Evolutionary conservation across 2,888 invertebrate species (phyloP), one percentile per base, ranked within the genome.

Genomic region (Piscicola geometra): DNA sequence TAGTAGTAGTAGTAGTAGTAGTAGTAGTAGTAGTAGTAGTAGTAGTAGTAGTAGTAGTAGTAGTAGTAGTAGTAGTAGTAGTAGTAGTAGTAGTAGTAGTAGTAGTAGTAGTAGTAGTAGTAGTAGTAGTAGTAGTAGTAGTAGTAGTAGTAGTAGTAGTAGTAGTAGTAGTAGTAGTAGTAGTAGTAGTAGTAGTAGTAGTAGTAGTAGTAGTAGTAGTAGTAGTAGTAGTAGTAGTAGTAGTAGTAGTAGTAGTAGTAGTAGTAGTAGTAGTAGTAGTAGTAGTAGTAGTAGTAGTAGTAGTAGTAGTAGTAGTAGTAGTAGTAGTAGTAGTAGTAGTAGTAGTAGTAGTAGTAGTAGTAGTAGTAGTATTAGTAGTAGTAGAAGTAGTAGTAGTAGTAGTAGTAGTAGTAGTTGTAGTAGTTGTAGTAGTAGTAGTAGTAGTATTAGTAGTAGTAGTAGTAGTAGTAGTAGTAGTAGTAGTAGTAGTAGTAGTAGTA

Each of bases 161-260:
- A 32, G 74, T 75, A 75, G 75, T 75, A 75, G 76, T 33, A 77
- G 84, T 73, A 82, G 70, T 82, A 35, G 86, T 87, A 79, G 86
- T 15, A 80, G 80, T 60, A 81, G 78, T 79, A 81, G 50, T 82
- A 21, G 75, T 73, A 32, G 79, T 73, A 33, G 70, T 77, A 81
- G 18, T 81, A 79, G 71, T 85, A 84, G 79, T 85, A 84, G 80
- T 85, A 85, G 78, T 84, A 81, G 87, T 85, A 18, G 78, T 47
- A 41, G 83, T 83, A 71, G 81, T 47, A 12, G 50, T 76, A 18
- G 36, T 47, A 18, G 75, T 36, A 21, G 1, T 71, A 35, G 73
- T 78, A 5, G 79, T 74, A 47, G 87, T 86, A 15, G 52, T 52
- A 52, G 52, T 52, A 52, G 87, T 86, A 5, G 78, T 0, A 28